Base-by-base conservation (phyloP, 2,888 invertebrate genomes). In the Lochmaea crataegi region DNA sequence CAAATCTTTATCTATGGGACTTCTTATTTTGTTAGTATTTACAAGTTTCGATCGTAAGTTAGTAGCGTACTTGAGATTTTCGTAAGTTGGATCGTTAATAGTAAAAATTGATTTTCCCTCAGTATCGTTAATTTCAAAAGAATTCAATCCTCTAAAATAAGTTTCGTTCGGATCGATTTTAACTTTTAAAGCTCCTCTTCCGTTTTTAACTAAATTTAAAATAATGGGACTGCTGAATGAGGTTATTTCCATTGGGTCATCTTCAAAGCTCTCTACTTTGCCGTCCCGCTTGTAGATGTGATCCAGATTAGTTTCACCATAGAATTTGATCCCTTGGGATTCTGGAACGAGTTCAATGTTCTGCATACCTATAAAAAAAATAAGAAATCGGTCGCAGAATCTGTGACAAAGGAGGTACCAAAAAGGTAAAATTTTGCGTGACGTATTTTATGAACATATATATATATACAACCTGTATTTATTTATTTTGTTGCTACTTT, bases 261-360 rank as follows among this genome's bases (percentile, higher is more conserved):
- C 89, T 10, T 84, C 80, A 80, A 89, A 91, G 2, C 91, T 90
- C 81, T 91, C 90, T 32, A 94, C 85, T 78, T 90, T 87, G 0
- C 94, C 94, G 79, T 93, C 91, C 1, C 90, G 87, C 84, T 94
- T 94, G 82, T 92, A 92, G n/a, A 96, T 88, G 75, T 92, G 91
- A 80, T 94, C 94, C 77, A 96, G 87, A 83, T 95, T 94, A 0
- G 94, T 90, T 58, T 90, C 88, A 0, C 96, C 96, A 75, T 92
- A 93, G 83, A 96, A 93, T 84, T 95, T 96, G 0, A 95, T 88
- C 0, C 94, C 89, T 75, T 91, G 90, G 74, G 92, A 91, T 68
- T 93, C 92, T 0, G 92, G 91, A 72, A 95, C 90, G 63, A 96
- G 89, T 86, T 96, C 96, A 86, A 96, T 82, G 90, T 94, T 94